Percentiles rank a stretch among this genome's conserved stretches.
These are phyloP conservation scores for Plebejus anna DNA, from an alignment of 2,888 invertebrate genomes.

Conservation along the genomic window DNA sequence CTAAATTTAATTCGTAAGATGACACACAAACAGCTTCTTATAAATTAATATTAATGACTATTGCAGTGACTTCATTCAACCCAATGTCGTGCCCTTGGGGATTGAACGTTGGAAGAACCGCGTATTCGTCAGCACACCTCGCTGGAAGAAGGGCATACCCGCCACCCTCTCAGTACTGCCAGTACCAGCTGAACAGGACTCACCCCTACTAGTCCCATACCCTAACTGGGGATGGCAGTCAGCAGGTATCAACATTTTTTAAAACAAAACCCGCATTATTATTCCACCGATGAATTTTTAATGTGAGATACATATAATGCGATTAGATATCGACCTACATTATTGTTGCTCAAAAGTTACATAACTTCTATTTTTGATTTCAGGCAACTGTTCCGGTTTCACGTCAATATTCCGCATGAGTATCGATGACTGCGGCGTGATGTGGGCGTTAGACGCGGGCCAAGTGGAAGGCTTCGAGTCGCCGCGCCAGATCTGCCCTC, in stretches of 20 bases:
- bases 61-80: slow-evolving; percentile 81
- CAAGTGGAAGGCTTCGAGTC: slow-evolving; percentile 84
- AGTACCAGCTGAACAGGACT: slow-evolving; percentile 69
- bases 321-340: slow-evolving; percentile 11
- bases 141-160: slow-evolving; percentile 88
- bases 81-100: slow-evolving; percentile 87
- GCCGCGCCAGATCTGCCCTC: slow-evolving; percentile 85
- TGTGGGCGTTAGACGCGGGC: slow-evolving; percentile 91
- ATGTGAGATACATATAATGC: not conserved
- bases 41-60: not conserved
- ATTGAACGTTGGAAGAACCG: slow-evolving; percentile 84
- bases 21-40: no score
- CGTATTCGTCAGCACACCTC: slow-evolving; percentile 87
- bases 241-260: slow-evolving; percentile 49
- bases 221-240: slow-evolving; percentile 87
- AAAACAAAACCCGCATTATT: not conserved
- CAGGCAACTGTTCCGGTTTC: slow-evolving; percentile 79
- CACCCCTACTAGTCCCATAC: slow-evolving; percentile 85
- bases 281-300: not conserved
- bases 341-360: not conserved
- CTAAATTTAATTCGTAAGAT: no score
- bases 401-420: slow-evolving; percentile 89
- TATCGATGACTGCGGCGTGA: slow-evolving; percentile 86
- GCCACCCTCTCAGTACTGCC: slow-evolving; percentile 85
- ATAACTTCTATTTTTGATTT: slow-evolving; percentile 36